phyloP scores from a whole-genome alignment of 2,113 vertebrate species.

The Perca schrenkii region DNA sequence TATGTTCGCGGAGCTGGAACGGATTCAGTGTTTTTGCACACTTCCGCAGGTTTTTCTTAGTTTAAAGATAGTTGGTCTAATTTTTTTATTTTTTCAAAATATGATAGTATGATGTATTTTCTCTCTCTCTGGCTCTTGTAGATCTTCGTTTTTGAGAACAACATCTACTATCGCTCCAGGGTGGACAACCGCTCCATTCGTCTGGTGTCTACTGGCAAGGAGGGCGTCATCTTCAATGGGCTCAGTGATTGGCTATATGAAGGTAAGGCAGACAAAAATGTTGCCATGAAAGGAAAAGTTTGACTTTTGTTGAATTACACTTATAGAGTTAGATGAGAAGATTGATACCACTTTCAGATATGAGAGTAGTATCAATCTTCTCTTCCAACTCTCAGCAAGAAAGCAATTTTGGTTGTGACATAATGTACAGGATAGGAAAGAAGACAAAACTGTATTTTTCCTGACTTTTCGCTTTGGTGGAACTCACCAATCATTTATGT shows the following conservation, averaged over 20 bases:
- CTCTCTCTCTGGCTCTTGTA: conserved; percentile 52
- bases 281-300: background rate
- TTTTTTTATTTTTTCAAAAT: background rate
- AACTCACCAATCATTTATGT: background rate
- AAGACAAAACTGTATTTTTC: background rate
- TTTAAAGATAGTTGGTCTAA: background rate
- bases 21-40: background rate
- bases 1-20: background rate
- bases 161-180: conserved; percentile 97
- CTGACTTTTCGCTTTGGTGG: background rate
- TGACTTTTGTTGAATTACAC: background rate
- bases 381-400: background rate
- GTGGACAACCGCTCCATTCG: conserved; percentile 96
- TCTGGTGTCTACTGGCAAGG: conserved; percentile 95
- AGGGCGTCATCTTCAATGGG: conserved; percentile 96
- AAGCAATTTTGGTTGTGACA: background rate
- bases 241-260: conserved; percentile 98
- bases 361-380: background rate
- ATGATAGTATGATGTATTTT: background rate
- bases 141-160: conserved; percentile 99
- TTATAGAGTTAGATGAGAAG: background rate
- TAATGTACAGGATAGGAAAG: background rate
- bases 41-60: background rate
- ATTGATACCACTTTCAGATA: background rate
- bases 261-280: conserved; percentile 85